phyloP scores from a whole-genome alignment of 2,888 invertebrate genomes.

The Dioctria rufipes region DNA sequence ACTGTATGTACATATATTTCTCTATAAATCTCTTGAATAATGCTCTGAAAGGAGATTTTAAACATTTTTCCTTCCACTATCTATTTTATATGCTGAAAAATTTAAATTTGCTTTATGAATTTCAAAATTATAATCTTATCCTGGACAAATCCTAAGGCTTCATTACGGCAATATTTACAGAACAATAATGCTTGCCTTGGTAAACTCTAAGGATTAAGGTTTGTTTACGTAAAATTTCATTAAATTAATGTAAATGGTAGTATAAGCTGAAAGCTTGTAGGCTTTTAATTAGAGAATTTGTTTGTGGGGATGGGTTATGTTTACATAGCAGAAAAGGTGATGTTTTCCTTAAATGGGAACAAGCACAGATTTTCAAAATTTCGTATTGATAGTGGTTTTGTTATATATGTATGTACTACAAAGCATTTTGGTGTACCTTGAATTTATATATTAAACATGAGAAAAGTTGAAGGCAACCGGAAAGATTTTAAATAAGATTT shows the following conservation, averaged over 20 bases:
- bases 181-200: not conserved
- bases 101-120: too few species aligned
- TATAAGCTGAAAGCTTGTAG: conserved; percentile 8
- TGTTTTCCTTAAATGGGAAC: too few species aligned
- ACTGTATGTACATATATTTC: not conserved
- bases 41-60: not conserved
- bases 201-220: conserved; percentile 1
- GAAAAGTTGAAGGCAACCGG: too few species aligned
- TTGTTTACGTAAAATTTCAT: conserved; percentile 30
- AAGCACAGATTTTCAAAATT: too few species aligned
- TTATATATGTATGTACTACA: too few species aligned
- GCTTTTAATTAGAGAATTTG: conserved; percentile 11
- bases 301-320: not conserved
- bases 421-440: too few species aligned
- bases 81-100: too few species aligned
- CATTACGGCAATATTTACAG: conserved; percentile 18
- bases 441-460: too few species aligned
- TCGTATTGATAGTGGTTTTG: too few species aligned
- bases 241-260: conserved; percentile 25
- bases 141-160: conserved; percentile 7
- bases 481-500: too few species aligned
- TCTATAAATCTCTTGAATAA: not conserved
- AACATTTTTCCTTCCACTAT: too few species aligned
- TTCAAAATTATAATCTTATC: not conserved
- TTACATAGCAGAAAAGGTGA: too few species aligned